phyloP scores from a whole-genome alignment of 2,113 vertebrate genomes.

The Alligator mississippiensis region DNA sequence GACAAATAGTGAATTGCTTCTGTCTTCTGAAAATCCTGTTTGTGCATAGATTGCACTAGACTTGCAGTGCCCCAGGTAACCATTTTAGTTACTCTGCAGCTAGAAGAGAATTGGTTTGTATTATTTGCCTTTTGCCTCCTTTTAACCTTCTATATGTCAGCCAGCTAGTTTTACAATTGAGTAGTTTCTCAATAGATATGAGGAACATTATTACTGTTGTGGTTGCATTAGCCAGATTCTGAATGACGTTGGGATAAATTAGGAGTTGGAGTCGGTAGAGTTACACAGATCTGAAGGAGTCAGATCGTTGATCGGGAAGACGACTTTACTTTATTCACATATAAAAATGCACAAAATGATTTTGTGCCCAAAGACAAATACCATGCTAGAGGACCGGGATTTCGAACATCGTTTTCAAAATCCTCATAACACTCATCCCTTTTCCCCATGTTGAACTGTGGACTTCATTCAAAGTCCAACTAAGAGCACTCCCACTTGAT shows the following conservation, averaged over 20 bases:
- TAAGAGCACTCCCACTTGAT: background rate
- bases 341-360: too few relatives aligned
- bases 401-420: background rate
- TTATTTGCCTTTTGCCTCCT: background rate
- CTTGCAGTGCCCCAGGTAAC: background rate
- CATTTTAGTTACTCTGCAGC: background rate
- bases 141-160: background rate
- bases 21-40: background rate
- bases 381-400: background rate
- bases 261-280: background rate
- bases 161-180: background rate
- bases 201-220: background rate
- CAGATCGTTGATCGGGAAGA: background rate
- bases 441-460: too few relatives aligned
- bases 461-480: background rate
- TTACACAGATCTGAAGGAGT: fast-evolving
- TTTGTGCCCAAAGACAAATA: too few relatives aligned
- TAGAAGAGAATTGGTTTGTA: background rate
- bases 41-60: background rate
- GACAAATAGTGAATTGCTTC: background rate
- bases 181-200: background rate
- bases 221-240: background rate
- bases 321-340: too few relatives aligned
- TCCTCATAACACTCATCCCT: background rate
- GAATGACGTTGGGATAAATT: background rate